Percentiles rank a stretch among this genome's conserved stretches.
phyloP scores from a whole-genome alignment of 2,113 vertebrate species.

The Caracal caracal region DNA sequence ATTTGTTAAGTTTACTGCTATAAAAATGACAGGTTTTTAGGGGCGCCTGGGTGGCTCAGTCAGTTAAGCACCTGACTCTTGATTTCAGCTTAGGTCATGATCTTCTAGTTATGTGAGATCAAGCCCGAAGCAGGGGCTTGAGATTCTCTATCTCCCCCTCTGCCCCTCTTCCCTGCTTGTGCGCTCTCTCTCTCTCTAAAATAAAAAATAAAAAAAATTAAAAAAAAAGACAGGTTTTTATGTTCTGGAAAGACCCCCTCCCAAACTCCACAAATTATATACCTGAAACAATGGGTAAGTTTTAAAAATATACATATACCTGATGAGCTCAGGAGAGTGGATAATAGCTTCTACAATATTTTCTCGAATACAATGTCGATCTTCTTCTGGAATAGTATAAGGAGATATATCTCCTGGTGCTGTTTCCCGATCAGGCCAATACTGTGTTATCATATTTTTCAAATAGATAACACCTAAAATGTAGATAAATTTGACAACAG shows the following conservation, averaged over 20 bases:
- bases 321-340: conserved; percentile 98
- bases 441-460: conserved; percentile 99
- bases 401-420: conserved; percentile 91
- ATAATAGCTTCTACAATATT: conserved; percentile 99
- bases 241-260: background rate
- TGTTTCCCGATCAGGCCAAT: conserved; percentile 96
- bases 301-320: conserved; percentile 84
- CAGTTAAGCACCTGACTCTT: too few species aligned
- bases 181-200: too few species aligned
- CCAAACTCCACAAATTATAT: background rate
- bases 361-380: conserved; percentile 96
- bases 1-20: background rate
- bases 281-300: background rate
- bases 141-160: too few species aligned
- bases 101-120: too few species aligned
- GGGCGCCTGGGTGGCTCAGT: too few species aligned
- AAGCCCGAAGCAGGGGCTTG: too few species aligned
- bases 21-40: conserved; percentile 6
- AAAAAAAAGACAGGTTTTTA: conserved; percentile 15
- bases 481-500: conserved; percentile 62
- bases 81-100: too few species aligned
- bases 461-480: conserved; percentile 97
- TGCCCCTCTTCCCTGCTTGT: too few species aligned
- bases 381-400: conserved; percentile 97
- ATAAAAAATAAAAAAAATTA: too few species aligned